These are phyloP conservation scores for Limenitis camilla DNA, from an alignment of 2,888 invertebrate genomes.

Conservation along the genomic window DNA sequence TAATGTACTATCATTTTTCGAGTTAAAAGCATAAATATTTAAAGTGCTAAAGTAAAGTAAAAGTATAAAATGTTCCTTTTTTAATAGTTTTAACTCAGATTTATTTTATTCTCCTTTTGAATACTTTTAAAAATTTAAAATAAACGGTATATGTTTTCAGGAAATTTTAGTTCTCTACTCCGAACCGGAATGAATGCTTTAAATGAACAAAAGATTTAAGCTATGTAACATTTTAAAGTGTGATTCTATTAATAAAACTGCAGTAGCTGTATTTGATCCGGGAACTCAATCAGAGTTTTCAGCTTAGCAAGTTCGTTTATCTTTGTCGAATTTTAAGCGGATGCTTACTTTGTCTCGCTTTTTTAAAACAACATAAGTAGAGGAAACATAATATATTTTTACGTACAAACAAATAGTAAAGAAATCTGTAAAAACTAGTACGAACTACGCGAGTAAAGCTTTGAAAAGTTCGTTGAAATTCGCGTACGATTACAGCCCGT, in stretches of 20 bases:
- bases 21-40: no score
- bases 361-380: neutral
- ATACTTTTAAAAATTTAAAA: neutral
- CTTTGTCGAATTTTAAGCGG: slow-evolving; percentile 3
- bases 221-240: neutral
- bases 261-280: neutral
- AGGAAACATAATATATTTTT: no score
- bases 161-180: neutral
- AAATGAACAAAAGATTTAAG: neutral
- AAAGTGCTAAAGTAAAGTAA: no score
- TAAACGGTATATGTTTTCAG: neutral
- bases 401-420: no score
- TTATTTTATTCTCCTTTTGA: neutral
- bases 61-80: neutral
- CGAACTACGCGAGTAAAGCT: no score
- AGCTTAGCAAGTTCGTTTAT: slow-evolving; percentile 3
- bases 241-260: slow-evolving; percentile 1
- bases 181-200: neutral
- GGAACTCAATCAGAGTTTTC: slow-evolving; percentile 6
- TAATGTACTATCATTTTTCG: no score
- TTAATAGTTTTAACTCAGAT: neutral
- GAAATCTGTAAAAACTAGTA: no score
- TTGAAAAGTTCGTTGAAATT: no score
- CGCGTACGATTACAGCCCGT: no score
- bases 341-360: slow-evolving; percentile 3